Evolutionary conservation across 1,140 invertebrate genomes (phyloP).

Genomic region (Mylabris phalerata): DNA sequence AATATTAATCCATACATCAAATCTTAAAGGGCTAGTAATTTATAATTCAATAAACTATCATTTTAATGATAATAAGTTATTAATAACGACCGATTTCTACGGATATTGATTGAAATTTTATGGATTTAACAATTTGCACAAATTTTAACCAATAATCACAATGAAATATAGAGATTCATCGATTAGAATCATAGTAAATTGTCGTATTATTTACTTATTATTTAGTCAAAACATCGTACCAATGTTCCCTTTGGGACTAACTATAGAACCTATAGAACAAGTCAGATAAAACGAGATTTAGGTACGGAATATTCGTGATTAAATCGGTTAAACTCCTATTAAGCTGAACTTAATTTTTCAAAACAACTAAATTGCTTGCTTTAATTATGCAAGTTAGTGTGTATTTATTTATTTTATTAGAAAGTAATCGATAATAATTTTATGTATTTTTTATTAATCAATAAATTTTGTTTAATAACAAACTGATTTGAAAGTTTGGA

Average conservation of each 20-base stretch:
- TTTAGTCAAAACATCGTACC: constrained; percentile 2
- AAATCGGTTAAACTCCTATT: neutral
- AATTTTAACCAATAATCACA: too few relatives aligned
- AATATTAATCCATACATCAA: constrained; percentile 1
- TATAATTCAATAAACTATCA: neutral
- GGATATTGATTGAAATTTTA: too few relatives aligned
- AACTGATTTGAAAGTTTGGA: too few relatives aligned
- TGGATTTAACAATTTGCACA: too few relatives aligned
- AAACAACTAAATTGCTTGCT: too few relatives aligned
- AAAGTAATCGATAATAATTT: too few relatives aligned
- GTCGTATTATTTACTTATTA: constrained; percentile 6
- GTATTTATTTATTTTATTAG: too few relatives aligned
- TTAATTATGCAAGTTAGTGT: too few relatives aligned
- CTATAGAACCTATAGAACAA: constrained; percentile 1
- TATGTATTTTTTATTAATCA: too few relatives aligned
- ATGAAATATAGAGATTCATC: neutral
- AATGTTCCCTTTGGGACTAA: constrained; percentile 3
- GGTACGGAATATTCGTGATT: constrained; percentile 1
- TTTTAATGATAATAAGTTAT: neutral
- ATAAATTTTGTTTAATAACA: too few relatives aligned
- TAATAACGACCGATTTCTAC: too few relatives aligned
- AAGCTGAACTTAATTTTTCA: too few relatives aligned
- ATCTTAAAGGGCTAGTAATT: neutral
- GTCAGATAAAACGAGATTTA: constrained; percentile 8
- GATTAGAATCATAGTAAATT: neutral